Conservation (phyloP, 2,888 invertebrate genomes). For the Dicyrtomina minuta region DNA sequence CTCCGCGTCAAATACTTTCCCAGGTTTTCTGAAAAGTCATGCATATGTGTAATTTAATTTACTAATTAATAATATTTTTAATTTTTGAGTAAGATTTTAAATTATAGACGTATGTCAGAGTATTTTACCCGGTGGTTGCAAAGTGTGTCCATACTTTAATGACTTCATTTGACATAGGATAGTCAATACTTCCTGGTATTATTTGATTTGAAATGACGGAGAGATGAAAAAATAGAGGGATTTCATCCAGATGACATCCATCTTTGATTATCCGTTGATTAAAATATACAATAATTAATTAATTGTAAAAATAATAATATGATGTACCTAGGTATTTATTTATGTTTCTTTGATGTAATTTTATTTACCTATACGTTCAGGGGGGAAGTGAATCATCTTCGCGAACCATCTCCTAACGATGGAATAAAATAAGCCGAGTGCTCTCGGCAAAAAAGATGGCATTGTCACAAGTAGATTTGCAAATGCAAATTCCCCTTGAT, state of each 20-base stretch:
- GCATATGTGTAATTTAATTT: too few relatives aligned
- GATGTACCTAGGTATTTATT: too few relatives aligned
- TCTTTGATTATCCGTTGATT: too few relatives aligned
- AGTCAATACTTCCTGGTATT: conserved; percentile 36
- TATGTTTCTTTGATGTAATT: not conserved
- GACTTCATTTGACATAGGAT: conserved; percentile 40
- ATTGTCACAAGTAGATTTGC: not conserved
- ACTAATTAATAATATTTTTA: not conserved
- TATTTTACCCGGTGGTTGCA: conserved; percentile 29
- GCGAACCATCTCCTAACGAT: conserved; percentile 6
- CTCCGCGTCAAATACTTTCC: conserved; percentile 1
- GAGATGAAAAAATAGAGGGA: conserved; percentile 29
- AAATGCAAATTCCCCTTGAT: conserved; percentile 6
- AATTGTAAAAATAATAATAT: not conserved
- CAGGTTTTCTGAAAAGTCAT: conserved; percentile 6
- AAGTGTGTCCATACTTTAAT: conserved; percentile 36
- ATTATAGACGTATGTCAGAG: not conserved
- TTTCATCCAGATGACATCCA: conserved; percentile 31
- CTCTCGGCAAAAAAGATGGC: conserved; percentile 11
- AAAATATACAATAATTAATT: too few relatives aligned
- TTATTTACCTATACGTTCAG: too few relatives aligned
- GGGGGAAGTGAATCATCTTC: not conserved
- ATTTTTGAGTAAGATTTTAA: not conserved
- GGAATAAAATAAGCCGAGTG: conserved; percentile 1
- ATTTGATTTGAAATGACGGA: conserved; percentile 35